phyloP scores from a whole-genome alignment of 2,113 vertebrate genomes.

The Pleuronectes platessa region DNA sequence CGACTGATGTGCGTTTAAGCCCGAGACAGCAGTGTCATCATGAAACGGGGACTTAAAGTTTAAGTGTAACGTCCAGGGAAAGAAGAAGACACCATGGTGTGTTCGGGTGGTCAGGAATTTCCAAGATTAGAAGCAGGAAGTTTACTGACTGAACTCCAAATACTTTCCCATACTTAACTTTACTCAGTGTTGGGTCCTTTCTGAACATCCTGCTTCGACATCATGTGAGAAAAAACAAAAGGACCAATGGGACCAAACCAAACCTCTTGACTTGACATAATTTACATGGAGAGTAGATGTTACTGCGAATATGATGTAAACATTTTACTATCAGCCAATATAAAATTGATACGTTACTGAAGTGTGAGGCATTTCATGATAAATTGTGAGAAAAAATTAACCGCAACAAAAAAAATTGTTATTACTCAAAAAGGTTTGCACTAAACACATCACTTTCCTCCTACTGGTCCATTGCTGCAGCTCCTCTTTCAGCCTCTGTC shows the following conservation, averaged over 20 bases:
- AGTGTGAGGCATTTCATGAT: not conserved
- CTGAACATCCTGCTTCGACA: not conserved
- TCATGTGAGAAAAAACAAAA: not conserved
- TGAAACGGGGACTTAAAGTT: conserved; percentile 10
- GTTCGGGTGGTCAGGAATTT: not conserved
- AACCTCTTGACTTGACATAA: conserved; percentile 17
- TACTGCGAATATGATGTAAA: not conserved
- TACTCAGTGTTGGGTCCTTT: not conserved
- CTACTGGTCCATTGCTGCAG: too few species aligned
- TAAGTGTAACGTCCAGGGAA: not conserved
- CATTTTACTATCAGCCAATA: not conserved
- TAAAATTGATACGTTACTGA: not conserved
- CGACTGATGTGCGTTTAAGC: conserved; percentile 40
- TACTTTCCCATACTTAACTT: not conserved
- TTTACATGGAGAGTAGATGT: not conserved
- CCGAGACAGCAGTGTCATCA: conserved; percentile 12
- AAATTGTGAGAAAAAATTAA: too few species aligned
- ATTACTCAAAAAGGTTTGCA: too few species aligned
- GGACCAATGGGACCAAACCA: too few species aligned
- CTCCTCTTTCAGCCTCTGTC: too few species aligned
- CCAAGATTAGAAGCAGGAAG: not conserved
- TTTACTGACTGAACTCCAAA: not conserved
- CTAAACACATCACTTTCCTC: too few species aligned
- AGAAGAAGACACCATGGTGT: not conserved
- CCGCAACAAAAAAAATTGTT: too few species aligned